Base-by-base conservation (phyloP, 1,140 invertebrate species). In the Euwallacea fornicatus region DNA sequence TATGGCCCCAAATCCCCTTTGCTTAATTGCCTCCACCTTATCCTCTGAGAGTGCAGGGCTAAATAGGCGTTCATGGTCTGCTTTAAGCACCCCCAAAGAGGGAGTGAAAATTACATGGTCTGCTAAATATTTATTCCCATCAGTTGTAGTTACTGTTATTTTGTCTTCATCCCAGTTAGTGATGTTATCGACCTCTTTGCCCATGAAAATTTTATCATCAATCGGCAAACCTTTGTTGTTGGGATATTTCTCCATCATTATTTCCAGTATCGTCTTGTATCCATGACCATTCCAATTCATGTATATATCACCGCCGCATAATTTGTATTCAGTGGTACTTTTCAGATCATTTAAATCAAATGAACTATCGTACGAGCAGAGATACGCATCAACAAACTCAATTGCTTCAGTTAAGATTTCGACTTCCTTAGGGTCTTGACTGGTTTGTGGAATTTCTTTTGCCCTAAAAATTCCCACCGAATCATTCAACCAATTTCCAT, bases 51-150 rank as follows among this genome's bases (percentile, higher is more conserved):
- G 74, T 9, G 81, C 73, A 2, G 89, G 90, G n/a, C 79, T 81
- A 78, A 92, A 92, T 6, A 92, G 74, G 15, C 80, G 74, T 7
- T 76, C 63, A 76, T 88, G 82, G 72, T 83, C 83, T 63, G 88
- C 85, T 80, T 92, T 91, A 3, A 93, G 77, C 10, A 92, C 89
- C 7, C 89, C 90, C 50, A 92, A 64, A 0, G 90, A 88, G 0
- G 88, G 81, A 1, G 90, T 91, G 13, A 89, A 84, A 62, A 93
- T 88, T 0, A 90, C 86, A 79, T 89, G 87, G 76, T 89, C 87
- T 9, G 88, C 86, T 2, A 80, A 75, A 71, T 87, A 86, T 1
- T 81, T 62, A 50, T 84, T 82, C 0, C 87, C 88, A 75, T 90
- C 87, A 58, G 81, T 83, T 72, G 73, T 73, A 13, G 16, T 55